These are phyloP conservation scores for Dendrolimus kikuchii DNA, from an alignment of 1,140 invertebrate genomes.

Conservation along the genomic window DNA sequence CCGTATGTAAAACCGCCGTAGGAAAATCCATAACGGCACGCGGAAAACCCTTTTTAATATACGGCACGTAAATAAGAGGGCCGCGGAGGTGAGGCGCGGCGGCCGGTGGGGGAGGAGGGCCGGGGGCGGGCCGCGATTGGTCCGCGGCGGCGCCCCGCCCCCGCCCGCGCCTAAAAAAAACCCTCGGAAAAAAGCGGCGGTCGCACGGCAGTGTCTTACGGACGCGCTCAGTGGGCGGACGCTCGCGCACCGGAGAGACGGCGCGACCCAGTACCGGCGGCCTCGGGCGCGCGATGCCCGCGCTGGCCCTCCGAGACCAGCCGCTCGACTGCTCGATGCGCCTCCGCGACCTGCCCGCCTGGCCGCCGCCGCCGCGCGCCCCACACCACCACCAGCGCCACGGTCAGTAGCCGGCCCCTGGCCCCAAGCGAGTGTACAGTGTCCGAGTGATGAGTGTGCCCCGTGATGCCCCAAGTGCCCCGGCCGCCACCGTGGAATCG, in stretches of 20 bases:
- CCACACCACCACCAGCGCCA: constrained; percentile 28
- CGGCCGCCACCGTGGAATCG: no score
- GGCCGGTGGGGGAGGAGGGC: constrained; percentile 16
- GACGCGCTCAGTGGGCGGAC: constrained; percentile 57
- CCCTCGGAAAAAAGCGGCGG: constrained; percentile 42
- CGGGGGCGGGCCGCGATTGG: constrained; percentile 30
- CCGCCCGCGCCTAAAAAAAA: constrained; percentile 35
- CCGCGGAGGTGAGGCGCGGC: constrained; percentile 20
- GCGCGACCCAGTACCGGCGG: constrained; percentile 55
- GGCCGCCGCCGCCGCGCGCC: constrained; percentile 46
- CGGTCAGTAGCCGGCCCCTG: constrained; percentile 41
- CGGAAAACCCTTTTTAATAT: constrained; percentile 71
- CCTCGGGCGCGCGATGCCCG: constrained; percentile 65
- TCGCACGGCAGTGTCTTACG: constrained; percentile 57
- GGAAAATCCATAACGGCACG: constrained; percentile 66
- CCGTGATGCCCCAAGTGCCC: not conserved
- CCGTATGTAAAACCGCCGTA: constrained; percentile 54
- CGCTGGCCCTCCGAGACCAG: constrained; percentile 65
- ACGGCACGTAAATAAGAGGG: constrained; percentile 63
- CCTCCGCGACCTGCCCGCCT: constrained; percentile 57
- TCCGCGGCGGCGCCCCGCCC: constrained; percentile 27
- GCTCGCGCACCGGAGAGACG: constrained; percentile 44
- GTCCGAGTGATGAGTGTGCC: constrained; percentile 9
- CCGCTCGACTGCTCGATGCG: constrained; percentile 67
- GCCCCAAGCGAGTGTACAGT: constrained; percentile 9